Base-by-base conservation (phyloP, 2,113 vertebrate genomes). In the Ictalurus furcatus region DNA sequence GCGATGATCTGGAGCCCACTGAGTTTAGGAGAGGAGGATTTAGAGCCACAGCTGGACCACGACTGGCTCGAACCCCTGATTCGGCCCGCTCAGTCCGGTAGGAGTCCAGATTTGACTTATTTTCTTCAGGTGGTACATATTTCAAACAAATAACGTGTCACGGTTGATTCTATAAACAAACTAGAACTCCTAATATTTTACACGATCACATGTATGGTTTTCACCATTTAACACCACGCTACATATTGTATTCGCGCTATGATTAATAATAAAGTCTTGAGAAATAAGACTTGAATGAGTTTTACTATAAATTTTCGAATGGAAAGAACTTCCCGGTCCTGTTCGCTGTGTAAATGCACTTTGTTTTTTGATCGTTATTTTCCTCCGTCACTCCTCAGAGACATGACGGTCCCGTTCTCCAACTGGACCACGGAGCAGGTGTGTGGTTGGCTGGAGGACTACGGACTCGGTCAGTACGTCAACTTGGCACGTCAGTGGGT, bases 401-500 rank as follows among this genome's bases (percentile, higher is more conserved):
- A 96, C 89, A 90, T 94, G 92, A 96, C 97, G 9, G 96, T 97
- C 73, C 98, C 98, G 0, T 99, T 99, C 92, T 96, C 96, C 80
- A 98, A 98, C 90, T 99, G 98, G 98, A 97, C 93, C 93, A 98
- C 96, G 12, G 98, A 99, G 90, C 97, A 98, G 69, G 97, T 99
- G 40, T 99, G 98, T 88, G 94, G 96, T 6, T 99, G 98, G 98
- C 94, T 99, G 0, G 98, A 99, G 91, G 98, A 99, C 92, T 97
- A 96, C 2, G 98, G 98, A 28, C 95, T 99, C 0, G 96, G 96
- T 82, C 98, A 99, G 91, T 99, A 99, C 0, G 96, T 98, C 90
- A 98, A 96, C 92, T 97, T 99, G 90, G 96, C 97, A 44, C 96
- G 98, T 88, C 98, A 99, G 90, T 99, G 98, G 98, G 96, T 99